Base-by-base conservation (phyloP, 1,140 invertebrate genomes). In the Diploscapter pachys region DNA sequence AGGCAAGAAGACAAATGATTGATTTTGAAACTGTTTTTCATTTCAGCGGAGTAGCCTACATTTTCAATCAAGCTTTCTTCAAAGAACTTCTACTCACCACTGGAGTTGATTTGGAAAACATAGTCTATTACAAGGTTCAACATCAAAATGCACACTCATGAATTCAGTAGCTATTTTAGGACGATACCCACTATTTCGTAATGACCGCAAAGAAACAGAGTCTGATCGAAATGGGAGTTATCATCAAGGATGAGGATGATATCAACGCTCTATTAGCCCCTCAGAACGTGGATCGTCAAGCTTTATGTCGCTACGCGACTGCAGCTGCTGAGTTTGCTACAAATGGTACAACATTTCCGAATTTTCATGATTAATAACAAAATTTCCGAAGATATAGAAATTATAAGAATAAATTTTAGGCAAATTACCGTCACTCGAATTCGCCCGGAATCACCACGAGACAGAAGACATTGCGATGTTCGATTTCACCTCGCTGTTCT, bases 201-300 rank as follows among this genome's bases (percentile, higher is more conserved):
- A 99, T 98, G 96, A 98, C 96, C 11, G 96, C 96, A 48, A 98
- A 98, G 86, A 98, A 98, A 87, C 91, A 92, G 76, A 95, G 93
- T 88, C 89, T 97, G 57, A 90, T 96, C 49, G 91, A 92, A 80
- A 95, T 95, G 86, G 92, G 92, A 11, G 95, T 97, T 13, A 91
- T 97, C 73, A 87, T 92, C 73, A 72, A 95, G 91, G 95, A 99
- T 88, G 91, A 91, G 86, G 88, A 91, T 8, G 95, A 98, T 87
- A 95, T 95, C 0, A 91, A 92, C 6, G 91, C 91, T 65, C 87
- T 99, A 5, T 88, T 99, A 4, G 90, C 91, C 3, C 89, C 91
- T 5, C 91, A 93, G 61, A 99, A 99, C 86, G 93, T 99, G 1
- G 91, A 98, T 87, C 91, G 91, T 92, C 64, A 92, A 92, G 9